Conservation (phyloP, 2,888 invertebrate species). For the Trilocha varians region DNA sequence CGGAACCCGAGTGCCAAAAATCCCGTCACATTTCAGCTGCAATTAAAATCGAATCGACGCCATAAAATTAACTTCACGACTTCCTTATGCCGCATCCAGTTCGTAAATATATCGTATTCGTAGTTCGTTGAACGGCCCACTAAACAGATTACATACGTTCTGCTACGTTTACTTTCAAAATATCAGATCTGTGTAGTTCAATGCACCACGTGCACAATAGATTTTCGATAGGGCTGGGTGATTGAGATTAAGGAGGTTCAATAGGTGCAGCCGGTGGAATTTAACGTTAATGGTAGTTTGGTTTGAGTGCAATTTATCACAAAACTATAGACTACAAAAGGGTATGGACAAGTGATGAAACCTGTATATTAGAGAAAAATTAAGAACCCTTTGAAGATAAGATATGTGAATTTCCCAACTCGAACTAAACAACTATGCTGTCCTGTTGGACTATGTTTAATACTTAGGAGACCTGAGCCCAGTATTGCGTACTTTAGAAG, state of each 20-base stretch:
- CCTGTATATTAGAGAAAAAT: too few relatives aligned
- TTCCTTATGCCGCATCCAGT: neutral
- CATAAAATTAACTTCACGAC: neutral
- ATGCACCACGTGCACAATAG: conserved; percentile 2
- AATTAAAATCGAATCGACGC: neutral
- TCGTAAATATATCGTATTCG: neutral
- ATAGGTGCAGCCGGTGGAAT: neutral
- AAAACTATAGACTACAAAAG: too few relatives aligned
- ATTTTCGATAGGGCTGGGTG: neutral
- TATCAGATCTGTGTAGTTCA: conserved; percentile 5
- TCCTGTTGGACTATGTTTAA: too few relatives aligned
- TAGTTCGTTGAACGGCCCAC: neutral
- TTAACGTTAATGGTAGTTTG: neutral
- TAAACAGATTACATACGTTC: neutral
- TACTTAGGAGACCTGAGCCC: too few relatives aligned
- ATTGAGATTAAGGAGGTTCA: neutral
- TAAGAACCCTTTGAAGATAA: too few relatives aligned
- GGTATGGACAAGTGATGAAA: too few relatives aligned
- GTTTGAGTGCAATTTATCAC: neutral
- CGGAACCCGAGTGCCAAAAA: too few relatives aligned
- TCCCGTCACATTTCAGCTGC: too few relatives aligned
- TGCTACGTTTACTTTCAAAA: conserved; percentile 2
- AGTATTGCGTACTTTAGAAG: too few relatives aligned
- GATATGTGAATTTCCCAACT: too few relatives aligned
- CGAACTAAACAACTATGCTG: too few relatives aligned